Evolutionary conservation across 1,140 invertebrate genomes (phyloP).

Genomic region (Neodiprion pinetum): DNA sequence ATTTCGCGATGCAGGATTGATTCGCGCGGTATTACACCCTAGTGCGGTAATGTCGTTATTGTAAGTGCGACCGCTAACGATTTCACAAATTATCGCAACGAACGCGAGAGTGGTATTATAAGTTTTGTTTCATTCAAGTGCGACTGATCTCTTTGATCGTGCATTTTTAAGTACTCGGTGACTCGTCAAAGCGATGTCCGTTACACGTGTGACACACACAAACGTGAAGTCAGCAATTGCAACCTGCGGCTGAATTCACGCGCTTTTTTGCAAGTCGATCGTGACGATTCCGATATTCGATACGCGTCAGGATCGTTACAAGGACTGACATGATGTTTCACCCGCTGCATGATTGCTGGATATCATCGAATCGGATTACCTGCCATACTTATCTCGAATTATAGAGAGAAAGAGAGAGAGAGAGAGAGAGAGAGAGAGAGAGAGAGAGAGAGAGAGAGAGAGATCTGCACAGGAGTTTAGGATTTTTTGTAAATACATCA

Average conservation of each 20-base stretch:
- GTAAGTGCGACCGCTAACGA: too few species aligned
- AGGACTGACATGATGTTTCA: background rate
- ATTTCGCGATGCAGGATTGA: too few species aligned
- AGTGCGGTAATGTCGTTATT: too few species aligned
- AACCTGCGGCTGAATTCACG: slow-evolving; percentile 7
- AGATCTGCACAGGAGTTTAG: background rate
- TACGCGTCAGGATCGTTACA: background rate
- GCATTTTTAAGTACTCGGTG: too few species aligned
- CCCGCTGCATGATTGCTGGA: background rate
- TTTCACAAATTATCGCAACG: too few species aligned
- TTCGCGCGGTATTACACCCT: too few species aligned
- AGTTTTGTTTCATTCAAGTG: too few species aligned
- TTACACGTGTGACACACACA: too few species aligned
- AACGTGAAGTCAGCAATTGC: too few species aligned
- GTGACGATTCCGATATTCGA: background rate
- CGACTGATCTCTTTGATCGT: too few species aligned
- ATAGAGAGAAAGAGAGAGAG: slow-evolving; percentile 16
- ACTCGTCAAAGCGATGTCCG: too few species aligned
- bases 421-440: slow-evolving; percentile 10
- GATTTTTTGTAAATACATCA: background rate
- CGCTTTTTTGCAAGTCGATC: background rate
- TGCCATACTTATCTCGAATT: slow-evolving; percentile 16
- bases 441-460: background rate
- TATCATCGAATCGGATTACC: background rate
- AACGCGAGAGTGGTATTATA: too few species aligned